Evolutionary conservation across 1,140 invertebrate genomes (phyloP), one percentile per base, ranked within the genome.

Genomic region (Camponotus vicinus): DNA sequence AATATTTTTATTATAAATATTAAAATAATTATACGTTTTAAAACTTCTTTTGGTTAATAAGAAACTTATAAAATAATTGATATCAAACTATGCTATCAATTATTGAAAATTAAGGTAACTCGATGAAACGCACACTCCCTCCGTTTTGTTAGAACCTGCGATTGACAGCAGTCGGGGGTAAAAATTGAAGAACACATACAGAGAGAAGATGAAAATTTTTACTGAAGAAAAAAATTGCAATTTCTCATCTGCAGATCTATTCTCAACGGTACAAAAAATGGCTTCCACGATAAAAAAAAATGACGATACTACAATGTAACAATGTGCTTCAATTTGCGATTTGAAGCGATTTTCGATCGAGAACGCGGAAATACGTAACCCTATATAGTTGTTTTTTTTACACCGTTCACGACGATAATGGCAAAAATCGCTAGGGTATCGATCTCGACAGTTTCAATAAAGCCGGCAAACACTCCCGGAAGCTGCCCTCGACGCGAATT

Each of bases 401-500:
- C 32, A 4, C 40, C 37, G 52, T 8, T 7, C 40, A 2, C 57
- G 37, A 45, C n/a, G 21, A 70, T 83, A 83, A 83, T 63, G 71
- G 71, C 79, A 83, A 83, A 83, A 83, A 75, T 83, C 69, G 40
- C 69, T 32, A 18, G 49, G 55, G 32, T 61, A 73, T 82, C 79
- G 67, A 83, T 83, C 27, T 27, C 79, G 79, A 83, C 69, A 83
- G 57, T 83, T 83, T 73, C 79, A 75, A 83, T 83, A 75, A 83
- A 83, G 40, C 32, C 32, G 27, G 40, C 69, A 83, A 83, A 75
- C 69, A 83, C 61, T 70, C 57, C 79, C 55, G 79, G 69, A 83
- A 75, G 40, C 40, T n/a, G 6, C 55, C 18, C 64, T 61, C 52
- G 52, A 18, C 27, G 67, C 55, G 67, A 15, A 71, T 80, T 80